phyloP scores from a whole-genome alignment of 2,113 vertebrate genomes.

The Laticauda laticaudata region DNA sequence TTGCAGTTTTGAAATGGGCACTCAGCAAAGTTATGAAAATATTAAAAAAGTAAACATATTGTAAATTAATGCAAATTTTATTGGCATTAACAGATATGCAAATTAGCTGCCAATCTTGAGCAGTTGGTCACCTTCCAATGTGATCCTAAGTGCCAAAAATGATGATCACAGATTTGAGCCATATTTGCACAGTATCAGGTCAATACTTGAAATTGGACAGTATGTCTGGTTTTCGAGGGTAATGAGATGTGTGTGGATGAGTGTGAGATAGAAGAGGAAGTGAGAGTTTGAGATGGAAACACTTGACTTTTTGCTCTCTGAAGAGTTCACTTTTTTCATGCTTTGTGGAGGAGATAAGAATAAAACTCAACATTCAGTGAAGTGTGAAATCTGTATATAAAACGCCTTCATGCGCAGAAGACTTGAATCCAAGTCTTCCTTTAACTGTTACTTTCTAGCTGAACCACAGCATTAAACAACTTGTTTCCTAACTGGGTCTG shows the following conservation, averaged over 20 bases:
- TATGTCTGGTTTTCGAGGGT: constrained; percentile 34
- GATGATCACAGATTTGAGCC: constrained; percentile 41
- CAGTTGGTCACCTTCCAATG: constrained; percentile 40
- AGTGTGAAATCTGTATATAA: background rate
- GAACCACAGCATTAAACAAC: background rate
- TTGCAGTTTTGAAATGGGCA: constrained; percentile 35
- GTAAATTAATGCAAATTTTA: constrained; percentile 44
- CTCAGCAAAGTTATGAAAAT: constrained; percentile 40
- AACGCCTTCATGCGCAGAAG: background rate
- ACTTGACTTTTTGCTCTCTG: constrained; percentile 28
- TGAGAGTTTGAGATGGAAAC: constrained; percentile 24
- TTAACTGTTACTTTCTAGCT: background rate
- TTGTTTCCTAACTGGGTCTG: background rate
- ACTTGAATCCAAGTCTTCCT: constrained; percentile 19
- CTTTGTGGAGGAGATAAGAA: constrained; percentile 2
- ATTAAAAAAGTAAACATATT: constrained; percentile 43
- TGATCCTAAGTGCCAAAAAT: constrained; percentile 40
- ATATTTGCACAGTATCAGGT: constrained; percentile 39
- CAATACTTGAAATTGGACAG: constrained; percentile 36
- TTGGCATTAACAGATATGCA: constrained; percentile 41
- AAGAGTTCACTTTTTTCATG: constrained; percentile 21
- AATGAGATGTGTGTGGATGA: constrained; percentile 32
- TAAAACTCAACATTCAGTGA: constrained; percentile 4
- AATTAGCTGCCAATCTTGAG: constrained; percentile 38
- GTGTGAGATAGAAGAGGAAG: constrained; percentile 28